phyloP scores from a whole-genome alignment of 2,113 vertebrate species.

The Calidris pugnax region DNA sequence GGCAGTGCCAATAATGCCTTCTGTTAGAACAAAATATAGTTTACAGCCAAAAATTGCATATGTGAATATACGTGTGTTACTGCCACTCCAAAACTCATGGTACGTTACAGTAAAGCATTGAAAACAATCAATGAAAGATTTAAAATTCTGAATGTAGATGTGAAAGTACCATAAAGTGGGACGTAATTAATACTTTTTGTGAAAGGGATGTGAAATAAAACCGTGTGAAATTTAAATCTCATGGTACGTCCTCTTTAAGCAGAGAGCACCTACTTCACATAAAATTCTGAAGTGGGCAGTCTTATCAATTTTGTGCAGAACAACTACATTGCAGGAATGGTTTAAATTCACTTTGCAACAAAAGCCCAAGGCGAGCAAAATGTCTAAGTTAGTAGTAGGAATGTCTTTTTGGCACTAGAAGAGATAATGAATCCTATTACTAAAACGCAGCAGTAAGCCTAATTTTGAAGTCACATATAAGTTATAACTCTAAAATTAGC shows the following conservation, averaged over 20 bases:
- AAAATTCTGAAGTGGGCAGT: conserved; percentile 22
- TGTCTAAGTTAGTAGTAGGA: background rate
- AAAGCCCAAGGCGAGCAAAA: conserved; percentile 26
- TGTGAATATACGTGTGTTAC: background rate
- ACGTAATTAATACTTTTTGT: background rate
- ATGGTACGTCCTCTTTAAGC: background rate
- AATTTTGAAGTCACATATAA: conserved; percentile 1
- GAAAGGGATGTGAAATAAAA: background rate
- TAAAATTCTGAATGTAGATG: background rate
- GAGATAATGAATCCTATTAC: conserved; percentile 39
- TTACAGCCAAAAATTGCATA: background rate
- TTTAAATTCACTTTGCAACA: conserved; percentile 33
- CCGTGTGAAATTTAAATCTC: background rate
- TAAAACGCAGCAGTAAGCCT: conserved; percentile 17
- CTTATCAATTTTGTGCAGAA: conserved; percentile 41
- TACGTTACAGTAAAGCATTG: background rate
- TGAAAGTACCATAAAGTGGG: background rate
- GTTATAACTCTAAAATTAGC: conserved; percentile 6
- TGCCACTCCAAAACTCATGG: background rate
- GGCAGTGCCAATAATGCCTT: background rate
- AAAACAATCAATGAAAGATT: background rate
- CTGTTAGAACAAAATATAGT: background rate
- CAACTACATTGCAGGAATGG: conserved; percentile 12
- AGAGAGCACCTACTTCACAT: background rate
- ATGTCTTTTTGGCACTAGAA: conserved; percentile 1